These are phyloP conservation scores for Holacanthus passer DNA, from an alignment of 2,113 vertebrate genomes.

Conservation along the genomic window DNA sequence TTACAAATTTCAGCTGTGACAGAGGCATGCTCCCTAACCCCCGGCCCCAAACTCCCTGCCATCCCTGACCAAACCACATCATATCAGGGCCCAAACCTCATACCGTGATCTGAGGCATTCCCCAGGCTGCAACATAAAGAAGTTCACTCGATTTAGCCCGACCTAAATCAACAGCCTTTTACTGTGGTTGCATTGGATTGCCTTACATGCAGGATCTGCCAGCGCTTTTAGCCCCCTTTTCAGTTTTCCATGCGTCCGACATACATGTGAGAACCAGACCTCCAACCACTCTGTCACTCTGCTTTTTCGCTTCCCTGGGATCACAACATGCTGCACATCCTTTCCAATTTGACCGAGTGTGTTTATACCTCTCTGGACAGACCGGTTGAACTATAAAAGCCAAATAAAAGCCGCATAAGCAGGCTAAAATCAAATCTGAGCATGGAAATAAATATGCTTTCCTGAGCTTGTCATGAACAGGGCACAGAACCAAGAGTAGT, in stretches of 20 bases:
- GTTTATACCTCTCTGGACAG: conserved; percentile 21
- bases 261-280: conserved; percentile 51
- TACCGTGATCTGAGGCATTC: conserved; percentile 77
- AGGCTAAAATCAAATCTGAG: conserved; percentile 38
- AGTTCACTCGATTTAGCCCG: conserved; percentile 64
- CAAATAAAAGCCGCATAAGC: conserved; percentile 37
- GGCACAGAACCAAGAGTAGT: conserved; percentile 26
- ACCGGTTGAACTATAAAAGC: conserved; percentile 32
- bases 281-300: conserved; percentile 48
- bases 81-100: conserved; percentile 74
- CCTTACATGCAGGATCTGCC: conserved; percentile 54
- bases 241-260: conserved; percentile 54
- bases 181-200: conserved; percentile 63
- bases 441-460: conserved; percentile 31
- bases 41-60: conserved; percentile 51
- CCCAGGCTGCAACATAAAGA: conserved; percentile 71
- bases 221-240: conserved; percentile 44
- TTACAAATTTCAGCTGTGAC: conserved; percentile 83
- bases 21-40: conserved; percentile 62
- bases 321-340: conserved; percentile 53
- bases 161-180: conserved; percentile 73
- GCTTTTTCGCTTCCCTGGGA: conserved; percentile 51
- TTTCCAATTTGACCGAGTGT: conserved; percentile 41
- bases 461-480: conserved; percentile 17
- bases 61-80: conserved; percentile 74